These are phyloP conservation scores for Plagiodera versicolora DNA, from an alignment of 2,888 invertebrate species.

Conservation along the genomic window DNA sequence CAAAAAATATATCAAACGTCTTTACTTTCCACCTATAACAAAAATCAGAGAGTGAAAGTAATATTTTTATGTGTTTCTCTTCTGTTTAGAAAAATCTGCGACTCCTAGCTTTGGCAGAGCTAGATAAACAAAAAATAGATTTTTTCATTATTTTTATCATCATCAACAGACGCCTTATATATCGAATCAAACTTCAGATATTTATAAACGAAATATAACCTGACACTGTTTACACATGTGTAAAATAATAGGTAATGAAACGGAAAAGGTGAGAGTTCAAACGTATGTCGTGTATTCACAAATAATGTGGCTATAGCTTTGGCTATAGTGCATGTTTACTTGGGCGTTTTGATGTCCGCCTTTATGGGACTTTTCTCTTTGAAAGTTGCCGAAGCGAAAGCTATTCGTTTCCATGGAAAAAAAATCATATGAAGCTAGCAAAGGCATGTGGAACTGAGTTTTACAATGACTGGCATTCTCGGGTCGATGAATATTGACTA, in stretches of 20 bases:
- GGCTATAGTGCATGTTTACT: slow-evolving; percentile 17
- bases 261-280: slow-evolving; percentile 13
- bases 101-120: no score
- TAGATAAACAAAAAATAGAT: no score
- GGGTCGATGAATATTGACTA: not conserved
- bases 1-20: no score
- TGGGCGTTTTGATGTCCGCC: slow-evolving; percentile 18
- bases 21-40: no score
- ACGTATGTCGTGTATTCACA: slow-evolving; percentile 3
- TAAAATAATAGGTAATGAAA: slow-evolving; percentile 1
- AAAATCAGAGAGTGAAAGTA: no score
- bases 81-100: no score
- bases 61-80: no score
- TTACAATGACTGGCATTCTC: not conserved
- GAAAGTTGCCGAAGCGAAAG: slow-evolving; percentile 13
- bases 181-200: no score
- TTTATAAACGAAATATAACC: not conserved
- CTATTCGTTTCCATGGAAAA: slow-evolving; percentile 8
- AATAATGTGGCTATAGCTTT: slow-evolving; percentile 3
- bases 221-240: not conserved
- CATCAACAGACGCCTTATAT: no score
- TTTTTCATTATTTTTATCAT: no score
- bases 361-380: slow-evolving; percentile 7
- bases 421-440: not conserved
- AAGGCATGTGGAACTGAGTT: not conserved